Evolutionary conservation across 2,113 vertebrate species (phyloP).

Genomic region (Microtus ochrogaster): DNA sequence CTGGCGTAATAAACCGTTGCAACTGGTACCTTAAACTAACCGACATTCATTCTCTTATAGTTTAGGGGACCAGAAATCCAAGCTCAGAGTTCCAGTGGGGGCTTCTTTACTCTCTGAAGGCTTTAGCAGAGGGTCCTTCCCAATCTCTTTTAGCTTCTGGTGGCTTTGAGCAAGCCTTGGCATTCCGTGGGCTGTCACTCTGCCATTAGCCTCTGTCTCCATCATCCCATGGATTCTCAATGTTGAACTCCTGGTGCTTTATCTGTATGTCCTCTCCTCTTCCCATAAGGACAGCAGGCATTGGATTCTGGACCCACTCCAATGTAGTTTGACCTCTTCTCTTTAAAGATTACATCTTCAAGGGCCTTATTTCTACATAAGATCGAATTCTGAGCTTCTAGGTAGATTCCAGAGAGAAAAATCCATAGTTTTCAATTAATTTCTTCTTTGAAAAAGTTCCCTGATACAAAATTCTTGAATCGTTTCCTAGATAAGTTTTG

Average conservation of each 20-base stretch:
- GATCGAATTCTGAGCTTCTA: background rate
- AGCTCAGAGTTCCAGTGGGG: background rate
- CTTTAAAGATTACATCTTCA: background rate
- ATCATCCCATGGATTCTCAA: background rate
- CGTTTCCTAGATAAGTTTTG: background rate
- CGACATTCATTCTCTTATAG: background rate
- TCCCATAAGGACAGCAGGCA: background rate
- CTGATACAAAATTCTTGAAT: background rate
- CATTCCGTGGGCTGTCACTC: background rate
- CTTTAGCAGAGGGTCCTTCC: background rate
- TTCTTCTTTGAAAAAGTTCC: background rate
- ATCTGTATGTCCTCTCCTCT: background rate
- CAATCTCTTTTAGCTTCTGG: background rate
- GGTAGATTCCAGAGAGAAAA: background rate
- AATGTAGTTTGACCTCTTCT: background rate
- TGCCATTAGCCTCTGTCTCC: background rate
- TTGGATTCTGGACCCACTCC: background rate
- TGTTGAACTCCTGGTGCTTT: background rate
- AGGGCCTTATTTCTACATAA: background rate
- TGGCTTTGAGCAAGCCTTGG: background rate
- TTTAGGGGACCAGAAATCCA: background rate
- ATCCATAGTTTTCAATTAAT: background rate
- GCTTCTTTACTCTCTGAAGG: background rate
- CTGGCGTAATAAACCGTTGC: background rate
- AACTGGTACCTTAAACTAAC: background rate